Evolutionary conservation across 2,797 vertebrate species (phyloP).

Genomic region (Eidolon dupreanum): DNA sequence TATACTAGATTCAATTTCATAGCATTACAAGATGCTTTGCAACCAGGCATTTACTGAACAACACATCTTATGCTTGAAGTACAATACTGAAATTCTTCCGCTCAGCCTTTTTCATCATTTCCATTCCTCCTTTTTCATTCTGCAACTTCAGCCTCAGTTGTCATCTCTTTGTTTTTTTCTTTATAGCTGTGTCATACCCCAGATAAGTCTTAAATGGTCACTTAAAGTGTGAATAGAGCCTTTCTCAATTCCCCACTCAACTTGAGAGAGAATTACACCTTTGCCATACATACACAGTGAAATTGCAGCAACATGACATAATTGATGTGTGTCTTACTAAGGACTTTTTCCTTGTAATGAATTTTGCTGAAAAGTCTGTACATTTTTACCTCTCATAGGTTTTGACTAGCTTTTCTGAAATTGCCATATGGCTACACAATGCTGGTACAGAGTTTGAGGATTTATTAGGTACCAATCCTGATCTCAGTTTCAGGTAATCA

Average conservation of each 20-base stretch:
- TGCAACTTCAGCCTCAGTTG: background rate
- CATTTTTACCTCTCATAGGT: slow-evolving; percentile 74
- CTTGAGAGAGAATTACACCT: background rate
- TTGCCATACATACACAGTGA: background rate
- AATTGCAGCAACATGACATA: background rate
- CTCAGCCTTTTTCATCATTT: background rate
- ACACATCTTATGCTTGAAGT: background rate
- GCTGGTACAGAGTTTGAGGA: slow-evolving; percentile 73
- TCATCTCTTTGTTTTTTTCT: background rate
- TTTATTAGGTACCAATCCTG: slow-evolving; percentile 85
- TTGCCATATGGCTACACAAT: slow-evolving; percentile 63
- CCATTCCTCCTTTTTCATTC: background rate
- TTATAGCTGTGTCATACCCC: background rate
- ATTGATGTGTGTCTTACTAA: slow-evolving; percentile 31
- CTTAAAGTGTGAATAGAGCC: background rate
- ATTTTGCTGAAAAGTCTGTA: slow-evolving; percentile 76
- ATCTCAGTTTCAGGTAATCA: slow-evolving; percentile 82
- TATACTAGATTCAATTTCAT: background rate
- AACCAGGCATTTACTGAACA: background rate
- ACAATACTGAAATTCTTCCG: background rate
- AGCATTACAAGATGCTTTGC: background rate
- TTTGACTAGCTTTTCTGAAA: slow-evolving; percentile 80
- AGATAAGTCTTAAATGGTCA: background rate
- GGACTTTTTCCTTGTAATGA: slow-evolving; percentile 56
- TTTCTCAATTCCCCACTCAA: slow-evolving; percentile 41